Evolutionary conservation across 2,113 vertebrate genomes (phyloP), one percentile per base, ranked within the genome.

Genomic region (Ardeotis arabs): DNA sequence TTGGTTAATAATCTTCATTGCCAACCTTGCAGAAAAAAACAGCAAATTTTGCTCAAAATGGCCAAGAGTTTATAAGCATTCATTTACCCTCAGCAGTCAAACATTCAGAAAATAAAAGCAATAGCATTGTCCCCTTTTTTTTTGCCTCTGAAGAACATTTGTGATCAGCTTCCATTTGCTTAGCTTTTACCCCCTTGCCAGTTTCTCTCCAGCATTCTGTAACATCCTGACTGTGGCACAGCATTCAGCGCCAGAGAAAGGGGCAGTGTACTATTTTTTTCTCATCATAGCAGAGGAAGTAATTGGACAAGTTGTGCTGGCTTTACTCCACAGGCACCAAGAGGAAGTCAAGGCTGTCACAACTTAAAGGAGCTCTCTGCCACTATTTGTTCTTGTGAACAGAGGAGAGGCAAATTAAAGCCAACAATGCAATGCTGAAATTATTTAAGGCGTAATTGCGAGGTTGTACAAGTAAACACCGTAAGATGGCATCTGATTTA

Each of bases 301-400:
- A 88, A 95, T 39, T 12, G 76, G 94, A 75, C 83, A 83, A 93
- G 56, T 3, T 75, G 72, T 90, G 60, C 74, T 89, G 91, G 90
- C 95, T 93, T 49, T 37, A 33, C 13, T 88, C 88, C 76, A 85
- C n/a, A 66, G 72, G 56, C 74, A 90, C 31, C 16, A 64, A 64
- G 58, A 67, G 23, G 68, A 39, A 92, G 77, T 66, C 76, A 70
- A 88, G 73, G 68, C 56, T 4, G 2, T 20, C 73, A 62, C 76
- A 27, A 28, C n/a, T 92, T 56, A 81, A 84, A n/a, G 35, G 21
- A 88, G 29, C 47, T 69, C 33, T 37, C 23, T 74, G 59, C n/a
- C 37, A 33, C 55, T 63, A 4, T 3, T 21, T 11, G 7, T 47
- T 81, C 64, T 45, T 89, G 17, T 3, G 14, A 81, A 47, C 31